A percentile compares a stretch with the other conserved stretches of the same genome.
Conservation (phyloP, 2,888 invertebrate genomes). For the Yponomeuta plumbellus region DNA sequence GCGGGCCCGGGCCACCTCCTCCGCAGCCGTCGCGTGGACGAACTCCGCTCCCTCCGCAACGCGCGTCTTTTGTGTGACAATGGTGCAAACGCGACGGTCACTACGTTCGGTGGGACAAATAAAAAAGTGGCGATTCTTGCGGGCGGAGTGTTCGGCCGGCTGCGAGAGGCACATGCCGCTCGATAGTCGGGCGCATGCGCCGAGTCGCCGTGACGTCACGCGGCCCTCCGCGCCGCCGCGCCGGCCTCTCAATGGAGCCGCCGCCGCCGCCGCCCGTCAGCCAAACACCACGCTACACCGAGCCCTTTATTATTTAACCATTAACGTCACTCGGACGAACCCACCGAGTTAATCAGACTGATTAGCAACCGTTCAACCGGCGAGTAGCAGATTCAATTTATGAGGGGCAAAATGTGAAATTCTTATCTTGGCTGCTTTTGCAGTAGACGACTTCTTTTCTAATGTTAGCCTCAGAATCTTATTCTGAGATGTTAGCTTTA, state of each 20-base stretch:
- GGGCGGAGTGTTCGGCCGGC: constrained; percentile 64
- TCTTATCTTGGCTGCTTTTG: not conserved
- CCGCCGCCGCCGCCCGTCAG: constrained; percentile 40
- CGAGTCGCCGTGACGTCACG: constrained; percentile 40
- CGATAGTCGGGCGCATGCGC: constrained; percentile 71
- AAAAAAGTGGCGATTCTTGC: constrained; percentile 60
- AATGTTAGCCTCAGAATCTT: no score
- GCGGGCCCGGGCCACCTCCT: constrained; percentile 24
- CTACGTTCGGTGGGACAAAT: constrained; percentile 58
- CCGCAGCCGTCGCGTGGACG: constrained; percentile 20
- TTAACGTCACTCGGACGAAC: constrained; percentile 32
- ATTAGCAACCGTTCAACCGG: constrained; percentile 30
- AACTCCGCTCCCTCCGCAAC: constrained; percentile 26
- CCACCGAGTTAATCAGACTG: constrained; percentile 22
- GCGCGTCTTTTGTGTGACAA: constrained; percentile 38
- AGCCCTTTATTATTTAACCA: constrained; percentile 30
- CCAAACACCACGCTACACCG: not conserved
- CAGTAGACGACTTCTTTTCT: not conserved
- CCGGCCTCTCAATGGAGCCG: constrained; percentile 36
- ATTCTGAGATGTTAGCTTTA: not conserved
- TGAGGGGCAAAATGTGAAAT: not conserved
- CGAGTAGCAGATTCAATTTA: constrained; percentile 10
- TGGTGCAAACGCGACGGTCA: constrained; percentile 41
- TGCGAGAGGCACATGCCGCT: constrained; percentile 69
- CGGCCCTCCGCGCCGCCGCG: constrained; percentile 50